Base-by-base conservation (phyloP, 2,113 vertebrate species). In the Rattus rattus region DNA sequence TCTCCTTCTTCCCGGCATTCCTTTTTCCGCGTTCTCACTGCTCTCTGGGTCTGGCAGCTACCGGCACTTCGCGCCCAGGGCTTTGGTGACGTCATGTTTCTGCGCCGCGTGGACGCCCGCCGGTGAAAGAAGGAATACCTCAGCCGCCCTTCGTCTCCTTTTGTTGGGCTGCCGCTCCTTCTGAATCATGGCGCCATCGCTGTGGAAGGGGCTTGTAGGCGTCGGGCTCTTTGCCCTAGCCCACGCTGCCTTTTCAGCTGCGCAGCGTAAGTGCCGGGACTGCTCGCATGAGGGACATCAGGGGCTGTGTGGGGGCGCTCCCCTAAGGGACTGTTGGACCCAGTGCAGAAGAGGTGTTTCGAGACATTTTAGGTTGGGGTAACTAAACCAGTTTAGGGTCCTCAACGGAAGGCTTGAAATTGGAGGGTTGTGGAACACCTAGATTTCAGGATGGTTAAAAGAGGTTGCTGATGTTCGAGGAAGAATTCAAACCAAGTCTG, bases 141-240 rank as follows among this genome's bases (percentile, higher is more conserved):
- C 16, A 26, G 47, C 63, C 30, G 80, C 92, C 81, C 88, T 97
- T 95, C 67, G n/a, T 88, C 89, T 84, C 84, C 81, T 96, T 93
- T 94, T 70, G 92, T 96, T 88, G 93, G 61, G 84, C 73, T 92
- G 73, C 90, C 72, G 93, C 72, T 95, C 96, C 92, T 90, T 93
- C 61, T 36, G 33, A 65, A 99, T 99, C 98, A 99, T 99, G 99
- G 99, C 99, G 86, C 99, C 99, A 95, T 99, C 99, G 94, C 98
- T 99, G 87, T 99, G 99, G 99, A 99, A 99, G 98, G 99, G 99
- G 97, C 98, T 99, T 93, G 99, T 99, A 96, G 99, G 99, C 54
- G 94, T 99, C 69, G 99, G 99, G 90, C 99, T 99, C 4, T 99
- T 99, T 95, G 99, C 99, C 13, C 98, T 99, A 98, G 99, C 99